These are phyloP conservation scores for Seira sanloemensis DNA, from an alignment of 2,888 invertebrate genomes.

Conservation along the genomic window DNA sequence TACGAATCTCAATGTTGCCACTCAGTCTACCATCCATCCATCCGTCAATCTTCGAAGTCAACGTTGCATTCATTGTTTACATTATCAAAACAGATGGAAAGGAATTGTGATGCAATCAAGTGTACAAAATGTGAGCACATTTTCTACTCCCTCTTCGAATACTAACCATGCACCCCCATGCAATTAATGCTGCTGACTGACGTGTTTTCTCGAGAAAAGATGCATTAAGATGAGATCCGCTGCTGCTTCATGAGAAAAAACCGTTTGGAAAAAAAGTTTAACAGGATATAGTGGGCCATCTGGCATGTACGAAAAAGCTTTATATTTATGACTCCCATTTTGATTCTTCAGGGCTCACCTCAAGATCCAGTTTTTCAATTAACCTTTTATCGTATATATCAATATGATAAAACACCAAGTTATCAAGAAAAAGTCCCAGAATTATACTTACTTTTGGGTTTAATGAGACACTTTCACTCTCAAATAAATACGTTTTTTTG, in stretches of 20 bases:
- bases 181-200: constrained; percentile 13
- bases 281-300: neutral
- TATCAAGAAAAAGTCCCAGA: no score
- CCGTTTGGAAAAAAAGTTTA: neutral
- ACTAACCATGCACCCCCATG: neutral
- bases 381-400: no score
- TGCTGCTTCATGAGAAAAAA: neutral
- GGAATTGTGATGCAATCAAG: neutral
- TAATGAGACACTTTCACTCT: neutral
- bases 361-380: constrained; percentile 4
- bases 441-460: no score
- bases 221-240: no score
- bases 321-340: no score
- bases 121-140: neutral
- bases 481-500: neutral
- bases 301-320: neutral
- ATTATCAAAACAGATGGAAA: neutral
- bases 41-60: neutral
- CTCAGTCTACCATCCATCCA: constrained; percentile 8
- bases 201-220: no score
- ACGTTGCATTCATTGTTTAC: neutral
- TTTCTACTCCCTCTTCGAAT: neutral
- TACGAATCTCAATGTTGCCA: neutral
- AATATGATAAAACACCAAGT: neutral
- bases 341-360: no score